Base-by-base conservation (phyloP, 2,888 invertebrate genomes). In the Habrosyne pyritoides region DNA sequence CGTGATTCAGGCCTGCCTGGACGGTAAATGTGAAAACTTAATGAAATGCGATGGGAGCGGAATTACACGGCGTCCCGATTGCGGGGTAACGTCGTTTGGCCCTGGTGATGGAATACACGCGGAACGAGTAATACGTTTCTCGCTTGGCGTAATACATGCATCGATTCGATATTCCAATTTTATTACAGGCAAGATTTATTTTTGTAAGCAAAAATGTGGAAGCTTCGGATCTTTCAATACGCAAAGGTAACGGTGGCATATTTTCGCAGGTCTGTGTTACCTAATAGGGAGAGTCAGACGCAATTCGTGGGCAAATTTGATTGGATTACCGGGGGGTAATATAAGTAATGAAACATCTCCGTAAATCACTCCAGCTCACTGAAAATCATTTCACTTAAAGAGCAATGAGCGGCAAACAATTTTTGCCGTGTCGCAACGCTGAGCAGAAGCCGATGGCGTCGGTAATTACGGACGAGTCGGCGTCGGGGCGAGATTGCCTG, bases 401-500 rank as follows among this genome's bases (percentile, higher is more conserved):
- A 36, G 36, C 33, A 30, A 50, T 53, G 47, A 54, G 50, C 65
- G 50, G 62, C 57, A 58, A 52, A 56, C 59, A 63, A 57, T 67
- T 63, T 69, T 66, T 64, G 63, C 53, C 53, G 30, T 46, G 56
- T 53, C 49, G 59, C 59, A 63, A 42, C 42, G 42, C 8, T 42
- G 18, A 42, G 42, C 42, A 42, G 42, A 8, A 36, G 52, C 57
- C 53, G 57, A 60, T 54, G 59, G 59, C 60, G 57, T 50, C 56
- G 60, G 69, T 66, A 75, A 77, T 79, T 72, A 72, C 61, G 66
- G 60, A 59, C 67, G 28, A 50, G 73, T 71, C 75, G 84, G 79
- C 85, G 86, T 79, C 84, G 83, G 69, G 75, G 72, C 79, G 79
- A 86, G 86, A 91, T 91, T 89, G 89, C 79, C 81, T 81, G 73